phyloP scores from a whole-genome alignment of 2,113 vertebrate species.

The Anoura caudifer region DNA sequence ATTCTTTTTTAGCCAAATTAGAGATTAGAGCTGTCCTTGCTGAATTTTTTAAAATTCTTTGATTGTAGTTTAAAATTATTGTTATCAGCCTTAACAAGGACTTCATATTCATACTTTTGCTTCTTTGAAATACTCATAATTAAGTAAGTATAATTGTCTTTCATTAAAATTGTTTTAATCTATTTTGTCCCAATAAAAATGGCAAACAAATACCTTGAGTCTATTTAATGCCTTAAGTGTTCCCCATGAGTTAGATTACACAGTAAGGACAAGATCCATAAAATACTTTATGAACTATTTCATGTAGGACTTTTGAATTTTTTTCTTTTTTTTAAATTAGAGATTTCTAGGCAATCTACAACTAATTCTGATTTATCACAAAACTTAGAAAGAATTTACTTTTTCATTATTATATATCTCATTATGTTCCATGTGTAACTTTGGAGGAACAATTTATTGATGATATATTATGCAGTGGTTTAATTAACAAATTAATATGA shows the following conservation, averaged over 20 bases:
- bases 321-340: slow-evolving; percentile 32
- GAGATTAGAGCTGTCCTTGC: slow-evolving; percentile 31
- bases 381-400: slow-evolving; percentile 39
- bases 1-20: background rate
- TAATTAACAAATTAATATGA: slow-evolving; percentile 30
- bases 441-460: slow-evolving; percentile 48
- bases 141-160: slow-evolving; percentile 75
- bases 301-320: slow-evolving; percentile 59
- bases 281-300: slow-evolving; percentile 75
- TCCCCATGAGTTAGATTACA: slow-evolving; percentile 73
- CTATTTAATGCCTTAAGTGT: slow-evolving; percentile 71
- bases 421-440: slow-evolving; percentile 38
- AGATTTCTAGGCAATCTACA: slow-evolving; percentile 49
- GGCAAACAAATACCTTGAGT: slow-evolving; percentile 74
- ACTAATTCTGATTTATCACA: slow-evolving; percentile 63
- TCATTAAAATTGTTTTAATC: slow-evolving; percentile 71
- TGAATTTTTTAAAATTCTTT: slow-evolving; percentile 16
- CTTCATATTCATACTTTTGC: slow-evolving; percentile 35
- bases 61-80: slow-evolving; percentile 37
- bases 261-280: slow-evolving; percentile 63
- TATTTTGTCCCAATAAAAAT: slow-evolving; percentile 70
- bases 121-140: slow-evolving; percentile 71
- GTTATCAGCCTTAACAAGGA: slow-evolving; percentile 37
- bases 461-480: background rate
- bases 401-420: slow-evolving; percentile 39